phyloP scores from a whole-genome alignment of 2,888 invertebrate species.

The Torymus auratus region DNA sequence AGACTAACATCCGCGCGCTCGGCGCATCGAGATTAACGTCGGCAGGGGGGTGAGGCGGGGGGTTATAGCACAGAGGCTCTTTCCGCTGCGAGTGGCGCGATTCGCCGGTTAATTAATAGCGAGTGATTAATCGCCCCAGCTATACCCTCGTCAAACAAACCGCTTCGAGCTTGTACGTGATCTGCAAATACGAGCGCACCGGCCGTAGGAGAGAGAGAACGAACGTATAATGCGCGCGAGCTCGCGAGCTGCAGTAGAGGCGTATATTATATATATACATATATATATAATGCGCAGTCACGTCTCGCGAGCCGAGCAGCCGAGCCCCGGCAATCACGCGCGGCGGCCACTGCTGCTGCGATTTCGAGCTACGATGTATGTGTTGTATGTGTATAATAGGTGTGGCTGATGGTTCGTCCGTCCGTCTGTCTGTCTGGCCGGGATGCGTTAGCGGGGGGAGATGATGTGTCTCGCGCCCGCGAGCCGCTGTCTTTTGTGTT shows the following conservation, averaged over 20 bases:
- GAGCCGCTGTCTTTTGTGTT: too few species aligned
- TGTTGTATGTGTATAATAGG: too few species aligned
- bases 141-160: conserved; percentile 73
- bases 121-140: conserved; percentile 71
- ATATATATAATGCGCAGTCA: conserved; percentile 49
- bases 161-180: conserved; percentile 68
- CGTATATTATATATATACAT: conserved; percentile 44
- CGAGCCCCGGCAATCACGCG: conserved; percentile 2
- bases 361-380: too few species aligned
- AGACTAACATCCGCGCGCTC: too few species aligned
- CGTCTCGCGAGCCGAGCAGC: background rate
- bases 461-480: too few species aligned
- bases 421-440: too few species aligned
- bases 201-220: background rate
- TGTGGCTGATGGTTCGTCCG: too few species aligned
- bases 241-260: background rate
- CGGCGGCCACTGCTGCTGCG: too few species aligned
- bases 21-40: conserved; percentile 12
- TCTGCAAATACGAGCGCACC: conserved; percentile 67
- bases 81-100: conserved; percentile 38
- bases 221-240: conserved; percentile 23
- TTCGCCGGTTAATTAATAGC: conserved; percentile 72
- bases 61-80: background rate
- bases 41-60: conserved; percentile 15
- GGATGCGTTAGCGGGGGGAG: too few species aligned